phyloP scores from a whole-genome alignment of 2,888 invertebrate species.

The Rhamnusium bicolor region DNA sequence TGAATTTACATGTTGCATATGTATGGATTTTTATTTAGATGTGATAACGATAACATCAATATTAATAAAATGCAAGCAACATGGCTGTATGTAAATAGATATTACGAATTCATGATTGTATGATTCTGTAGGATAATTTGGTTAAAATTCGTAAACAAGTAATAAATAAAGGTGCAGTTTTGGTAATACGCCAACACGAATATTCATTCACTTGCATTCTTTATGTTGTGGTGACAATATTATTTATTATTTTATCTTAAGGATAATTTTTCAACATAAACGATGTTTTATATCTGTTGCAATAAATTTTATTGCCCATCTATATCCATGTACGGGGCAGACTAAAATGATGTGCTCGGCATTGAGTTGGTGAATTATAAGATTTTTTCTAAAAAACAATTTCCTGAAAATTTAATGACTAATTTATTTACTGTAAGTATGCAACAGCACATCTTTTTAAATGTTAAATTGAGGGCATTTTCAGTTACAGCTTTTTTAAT shows the following conservation, averaged over 20 bases:
- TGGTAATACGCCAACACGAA: not conserved
- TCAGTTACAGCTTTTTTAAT: too few species aligned
- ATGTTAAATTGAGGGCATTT: too few species aligned
- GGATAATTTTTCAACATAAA: too few species aligned
- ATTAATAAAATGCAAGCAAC: not conserved
- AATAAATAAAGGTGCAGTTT: conserved; percentile 5
- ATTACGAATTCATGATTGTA: not conserved
- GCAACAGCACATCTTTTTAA: too few species aligned
- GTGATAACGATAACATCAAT: not conserved
- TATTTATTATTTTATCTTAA: not conserved
- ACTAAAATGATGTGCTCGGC: too few species aligned
- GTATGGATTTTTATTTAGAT: not conserved
- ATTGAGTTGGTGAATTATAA: too few species aligned
- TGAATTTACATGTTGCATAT: conserved; percentile 4
- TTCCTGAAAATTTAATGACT: too few species aligned
- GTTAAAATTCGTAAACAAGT: conserved; percentile 1
- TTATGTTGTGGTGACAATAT: not conserved
- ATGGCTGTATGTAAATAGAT: not conserved
- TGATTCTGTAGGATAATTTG: conserved; percentile 15
- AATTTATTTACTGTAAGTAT: too few species aligned
- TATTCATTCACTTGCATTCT: not conserved
- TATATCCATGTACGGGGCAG: too few species aligned
- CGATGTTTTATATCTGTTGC: too few species aligned
- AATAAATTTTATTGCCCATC: too few species aligned
- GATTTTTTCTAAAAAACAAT: too few species aligned